These are phyloP conservation scores for Dryobates pubescens DNA, from an alignment of 2,797 vertebrate genomes.

Conservation along the genomic window DNA sequence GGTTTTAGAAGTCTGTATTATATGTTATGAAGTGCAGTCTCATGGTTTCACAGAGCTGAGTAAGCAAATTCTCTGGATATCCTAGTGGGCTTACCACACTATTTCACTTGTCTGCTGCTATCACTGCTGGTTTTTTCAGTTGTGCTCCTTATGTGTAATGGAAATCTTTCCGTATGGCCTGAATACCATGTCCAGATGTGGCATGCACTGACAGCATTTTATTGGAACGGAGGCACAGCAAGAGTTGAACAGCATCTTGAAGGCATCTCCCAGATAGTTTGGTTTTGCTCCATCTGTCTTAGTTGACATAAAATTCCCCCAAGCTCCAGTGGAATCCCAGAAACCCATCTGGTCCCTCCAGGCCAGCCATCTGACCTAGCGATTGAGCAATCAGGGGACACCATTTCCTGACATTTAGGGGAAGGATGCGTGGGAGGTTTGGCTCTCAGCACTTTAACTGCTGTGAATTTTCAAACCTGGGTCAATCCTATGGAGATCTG, in stretches of 20 bases:
- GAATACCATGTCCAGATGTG: neutral
- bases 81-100: slow-evolving; percentile 26
- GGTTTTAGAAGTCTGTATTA: slow-evolving; percentile 54
- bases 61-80: slow-evolving; percentile 46
- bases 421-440: slow-evolving; percentile 40
- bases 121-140: neutral
- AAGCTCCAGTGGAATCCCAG: slow-evolving; percentile 3
- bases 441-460: slow-evolving; percentile 20
- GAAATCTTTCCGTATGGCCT: neutral
- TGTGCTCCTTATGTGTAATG: neutral
- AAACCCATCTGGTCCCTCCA: slow-evolving; percentile 39
- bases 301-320: neutral
- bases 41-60: slow-evolving; percentile 44
- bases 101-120: slow-evolving; percentile 12
- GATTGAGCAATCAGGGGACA: slow-evolving; percentile 42
- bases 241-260: neutral
- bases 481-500: slow-evolving; percentile 49
- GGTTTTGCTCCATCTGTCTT: slow-evolving; percentile 16
- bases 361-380: slow-evolving; percentile 36
- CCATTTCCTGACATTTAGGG: slow-evolving; percentile 38
- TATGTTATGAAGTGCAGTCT: neutral
- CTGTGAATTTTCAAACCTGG: slow-evolving; percentile 54
- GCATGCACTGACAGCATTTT: neutral
- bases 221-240: neutral
- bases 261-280: slow-evolving; percentile 29